phyloP scores from a whole-genome alignment of 2,888 invertebrate genomes.

The Vesta saturnalis region DNA sequence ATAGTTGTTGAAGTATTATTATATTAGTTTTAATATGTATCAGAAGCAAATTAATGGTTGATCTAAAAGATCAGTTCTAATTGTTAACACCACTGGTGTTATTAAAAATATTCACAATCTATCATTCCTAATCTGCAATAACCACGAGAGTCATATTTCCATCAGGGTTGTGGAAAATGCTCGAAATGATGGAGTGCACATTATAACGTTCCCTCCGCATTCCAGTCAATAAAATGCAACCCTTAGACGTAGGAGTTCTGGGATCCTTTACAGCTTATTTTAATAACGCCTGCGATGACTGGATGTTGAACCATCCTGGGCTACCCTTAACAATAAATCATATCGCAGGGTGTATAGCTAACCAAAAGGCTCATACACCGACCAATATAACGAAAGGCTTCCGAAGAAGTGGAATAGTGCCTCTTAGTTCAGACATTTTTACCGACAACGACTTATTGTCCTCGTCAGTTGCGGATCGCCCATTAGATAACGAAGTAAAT shows the following conservation, averaged over 20 bases:
- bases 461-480: background rate
- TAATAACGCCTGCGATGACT: background rate
- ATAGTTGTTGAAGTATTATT: no score
- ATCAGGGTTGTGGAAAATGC: conserved; percentile 4
- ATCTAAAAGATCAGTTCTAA: no score
- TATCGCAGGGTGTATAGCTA: background rate
- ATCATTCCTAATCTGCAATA: background rate
- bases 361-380: background rate
- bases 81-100: no score
- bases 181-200: background rate
- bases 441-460: no score
- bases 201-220: background rate
- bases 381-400: background rate
- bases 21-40: no score
- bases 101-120: background rate
- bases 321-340: background rate
- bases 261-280: conserved; percentile 8
- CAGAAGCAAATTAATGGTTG: no score
- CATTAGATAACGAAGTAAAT: background rate
- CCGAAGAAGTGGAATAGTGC: background rate
- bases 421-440: background rate
- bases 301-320: background rate
- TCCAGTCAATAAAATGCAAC: conserved; percentile 5
- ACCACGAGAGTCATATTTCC: no score
- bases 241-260: background rate